Evolutionary conservation across 2,113 vertebrate species (phyloP).

Genomic region (Malurus cyaneus): DNA sequence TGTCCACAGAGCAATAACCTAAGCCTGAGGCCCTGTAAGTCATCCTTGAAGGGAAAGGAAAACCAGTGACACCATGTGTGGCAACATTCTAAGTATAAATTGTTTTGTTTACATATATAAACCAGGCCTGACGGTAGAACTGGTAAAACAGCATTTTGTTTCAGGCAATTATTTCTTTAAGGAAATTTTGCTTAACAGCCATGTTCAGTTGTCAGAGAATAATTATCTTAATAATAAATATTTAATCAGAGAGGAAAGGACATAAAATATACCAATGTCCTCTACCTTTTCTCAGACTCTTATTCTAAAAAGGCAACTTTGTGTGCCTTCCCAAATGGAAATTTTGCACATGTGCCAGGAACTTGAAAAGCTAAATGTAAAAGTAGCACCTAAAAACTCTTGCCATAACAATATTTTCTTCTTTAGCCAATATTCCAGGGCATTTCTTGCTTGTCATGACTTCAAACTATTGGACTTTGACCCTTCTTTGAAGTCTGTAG

Average conservation of each 20-base stretch:
- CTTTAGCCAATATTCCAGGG: neutral
- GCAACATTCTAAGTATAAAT: constrained; percentile 10
- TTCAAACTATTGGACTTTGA: constrained; percentile 48
- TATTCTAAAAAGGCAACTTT: neutral
- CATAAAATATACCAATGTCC: neutral
- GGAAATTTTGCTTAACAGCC: neutral
- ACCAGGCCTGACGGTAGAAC: neutral
- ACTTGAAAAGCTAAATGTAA: neutral
- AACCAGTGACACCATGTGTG: constrained; percentile 4
- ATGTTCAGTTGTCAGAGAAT: neutral
- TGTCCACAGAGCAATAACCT: neutral
- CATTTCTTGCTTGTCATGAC: constrained; percentile 35
- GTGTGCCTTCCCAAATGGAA: neutral
- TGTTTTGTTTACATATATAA: constrained; percentile 34
- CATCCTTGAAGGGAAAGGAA: constrained; percentile 3
- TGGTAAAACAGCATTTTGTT: neutral
- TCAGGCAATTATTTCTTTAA: neutral
- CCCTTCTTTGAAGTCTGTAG: constrained; percentile 49
- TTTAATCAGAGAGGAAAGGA: neutral
- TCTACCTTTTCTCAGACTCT: neutral
- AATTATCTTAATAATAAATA: constrained; percentile 1
- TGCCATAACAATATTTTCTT: neutral
- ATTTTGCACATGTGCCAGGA: neutral
- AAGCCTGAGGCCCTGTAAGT: constrained; percentile 24
- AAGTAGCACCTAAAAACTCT: constrained; percentile 4